These are phyloP conservation scores for Pelochelys cantorii DNA, from an alignment of 2,797 vertebrate species.

Conservation along the genomic window DNA sequence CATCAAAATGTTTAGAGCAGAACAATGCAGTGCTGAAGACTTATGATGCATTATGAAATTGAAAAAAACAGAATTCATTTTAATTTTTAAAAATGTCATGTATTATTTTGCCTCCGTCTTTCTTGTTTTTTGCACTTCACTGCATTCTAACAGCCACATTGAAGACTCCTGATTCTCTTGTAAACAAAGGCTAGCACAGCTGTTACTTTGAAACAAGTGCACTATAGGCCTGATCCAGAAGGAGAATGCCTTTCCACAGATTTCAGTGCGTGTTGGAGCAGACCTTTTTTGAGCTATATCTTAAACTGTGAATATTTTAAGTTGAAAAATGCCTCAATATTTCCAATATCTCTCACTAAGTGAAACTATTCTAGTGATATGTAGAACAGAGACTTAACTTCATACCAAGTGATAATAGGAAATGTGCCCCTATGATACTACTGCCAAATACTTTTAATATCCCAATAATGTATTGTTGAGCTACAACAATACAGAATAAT, in stretches of 20 bases:
- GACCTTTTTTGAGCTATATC: constrained; percentile 63
- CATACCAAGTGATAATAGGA: constrained; percentile 18
- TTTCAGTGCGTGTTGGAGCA: constrained; percentile 60
- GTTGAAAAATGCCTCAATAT: constrained; percentile 40
- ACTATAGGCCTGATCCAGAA: constrained; percentile 66
- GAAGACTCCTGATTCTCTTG: constrained; percentile 67
- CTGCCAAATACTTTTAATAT: constrained; percentile 64
- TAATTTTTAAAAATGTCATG: constrained; percentile 66
- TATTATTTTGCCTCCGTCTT: constrained; percentile 65
- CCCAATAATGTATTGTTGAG: constrained; percentile 60
- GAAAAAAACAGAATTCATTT: constrained; percentile 67
- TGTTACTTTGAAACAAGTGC: constrained; percentile 69
- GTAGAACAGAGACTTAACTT: constrained; percentile 25
- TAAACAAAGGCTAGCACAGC: constrained; percentile 73
- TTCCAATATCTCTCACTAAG: constrained; percentile 28
- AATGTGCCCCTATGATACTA: constrained; percentile 30
- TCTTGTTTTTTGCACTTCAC: constrained; percentile 57
- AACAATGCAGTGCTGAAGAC: constrained; percentile 64
- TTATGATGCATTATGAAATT: constrained; percentile 70
- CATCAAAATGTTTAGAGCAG: constrained; percentile 57
- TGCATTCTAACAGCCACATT: constrained; percentile 61
- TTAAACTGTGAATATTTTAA: constrained; percentile 65
- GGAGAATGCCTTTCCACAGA: constrained; percentile 64
- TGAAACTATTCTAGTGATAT: neutral
- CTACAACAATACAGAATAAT: constrained; percentile 73